Base-by-base conservation (phyloP, 2,113 vertebrate genomes). In the Calyptommatus sinebrachiatus region DNA sequence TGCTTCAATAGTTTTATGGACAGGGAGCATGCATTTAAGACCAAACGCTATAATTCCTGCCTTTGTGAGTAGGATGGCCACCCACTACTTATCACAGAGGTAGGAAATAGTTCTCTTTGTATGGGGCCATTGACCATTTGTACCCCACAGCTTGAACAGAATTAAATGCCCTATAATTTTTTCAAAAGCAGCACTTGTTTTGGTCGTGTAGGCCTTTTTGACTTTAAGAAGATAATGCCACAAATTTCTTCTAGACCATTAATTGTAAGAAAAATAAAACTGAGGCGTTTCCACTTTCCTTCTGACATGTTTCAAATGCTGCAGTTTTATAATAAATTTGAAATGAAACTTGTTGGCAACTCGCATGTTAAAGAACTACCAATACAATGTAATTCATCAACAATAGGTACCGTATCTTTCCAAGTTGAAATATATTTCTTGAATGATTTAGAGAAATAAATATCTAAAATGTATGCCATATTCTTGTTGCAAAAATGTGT, bases 181-280 rank as follows among this genome's bases (percentile, higher is more conserved):
- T 83, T 80, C 85, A 78, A 86, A 91, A 84, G 75, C 48, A 20
- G 46, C 84, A 81, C 0, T 71, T 18, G 79, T 80, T 63, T 62
- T 8, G 71, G 26, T 78, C 84, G 87, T 79, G 12, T 53, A 7
- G 3, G 28, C 79, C 76, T 81, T 89, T 80, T 78, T 80, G 29
- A n/a, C 83, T 81, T 62, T 9, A 81, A 48, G 18, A 46, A 86
- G 7, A 80, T 76, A 85, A 45, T 69, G 46, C 84, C 0, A n/a
- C 26, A 26, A 83, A 31, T 28, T n/a, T 77, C 74, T 31, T 11
- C 18, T 11, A 21, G n/a, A 73, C 16, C 2, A 7, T 57, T 20
- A 21, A 5, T 65, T 75, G 53, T 26, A 79, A 73, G 73, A 76
- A 16, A 24, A 31, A 81, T 29, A 67, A 79, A 73, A 29, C 0